These are phyloP conservation scores for Coryphaenoides rupestris DNA, from an alignment of 2,113 vertebrate species.

Conservation along the genomic window DNA sequence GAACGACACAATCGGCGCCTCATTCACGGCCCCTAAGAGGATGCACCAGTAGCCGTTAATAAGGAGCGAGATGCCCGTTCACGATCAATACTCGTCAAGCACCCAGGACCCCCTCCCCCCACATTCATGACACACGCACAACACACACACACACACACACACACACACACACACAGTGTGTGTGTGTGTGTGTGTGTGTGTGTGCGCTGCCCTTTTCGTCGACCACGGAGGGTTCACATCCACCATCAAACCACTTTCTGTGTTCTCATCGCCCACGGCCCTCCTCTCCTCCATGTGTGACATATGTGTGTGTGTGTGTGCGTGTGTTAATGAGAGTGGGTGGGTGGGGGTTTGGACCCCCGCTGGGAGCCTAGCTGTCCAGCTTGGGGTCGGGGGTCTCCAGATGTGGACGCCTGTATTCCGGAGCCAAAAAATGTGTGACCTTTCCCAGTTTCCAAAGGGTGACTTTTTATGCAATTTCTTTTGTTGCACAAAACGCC, in stretches of 20 bases:
- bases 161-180: too few species aligned
- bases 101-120: too few species aligned
- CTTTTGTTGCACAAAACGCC: slow-evolving; percentile 6
- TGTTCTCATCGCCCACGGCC: not conserved
- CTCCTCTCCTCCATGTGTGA: not conserved
- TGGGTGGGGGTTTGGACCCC: slow-evolving; percentile 30
- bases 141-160: too few species aligned
- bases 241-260: slow-evolving; percentile 1
- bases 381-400: slow-evolving; percentile 26
- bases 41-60: too few species aligned
- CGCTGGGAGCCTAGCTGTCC: slow-evolving; percentile 27
- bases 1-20: too few species aligned
- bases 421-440: slow-evolving; percentile 33
- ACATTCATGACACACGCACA: too few species aligned
- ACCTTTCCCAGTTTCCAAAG: slow-evolving; percentile 25
- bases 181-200: not conserved
- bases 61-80: too few species aligned
- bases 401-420: slow-evolving; percentile 55
- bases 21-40: too few species aligned
- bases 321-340: slow-evolving; percentile 24
- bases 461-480: too few species aligned
- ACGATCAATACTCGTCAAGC: too few species aligned
- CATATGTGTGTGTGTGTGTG: slow-evolving; percentile 13
- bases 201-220: not conserved
- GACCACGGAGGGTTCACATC: not conserved